Evolutionary conservation across 1,140 invertebrate species (phyloP).

Genomic region (Drosophila sp.): DNA sequence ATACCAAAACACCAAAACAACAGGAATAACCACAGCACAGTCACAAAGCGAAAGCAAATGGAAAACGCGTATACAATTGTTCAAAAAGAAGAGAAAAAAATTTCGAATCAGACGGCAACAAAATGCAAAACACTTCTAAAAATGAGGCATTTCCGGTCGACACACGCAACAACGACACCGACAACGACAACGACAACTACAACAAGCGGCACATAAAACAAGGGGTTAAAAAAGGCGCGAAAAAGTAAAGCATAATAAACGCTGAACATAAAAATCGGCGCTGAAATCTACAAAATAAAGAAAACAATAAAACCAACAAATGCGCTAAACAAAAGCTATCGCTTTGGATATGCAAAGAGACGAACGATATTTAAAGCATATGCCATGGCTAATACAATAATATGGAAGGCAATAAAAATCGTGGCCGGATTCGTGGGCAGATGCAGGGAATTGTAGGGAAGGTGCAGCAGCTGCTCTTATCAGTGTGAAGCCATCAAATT

Average conservation of each 20-base stretch:
- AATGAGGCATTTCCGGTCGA: conserved; percentile 80
- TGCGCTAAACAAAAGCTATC: conserved; percentile 20
- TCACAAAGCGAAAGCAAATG: conserved; percentile 12
- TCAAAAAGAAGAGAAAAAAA: conserved; percentile 24
- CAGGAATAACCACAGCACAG: conserved; percentile 7
- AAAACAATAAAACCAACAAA: not conserved
- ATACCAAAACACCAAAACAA: conserved; percentile 38
- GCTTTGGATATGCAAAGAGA: conserved; percentile 31
- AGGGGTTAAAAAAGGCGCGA: conserved; percentile 77
- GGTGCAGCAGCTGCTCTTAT: conserved; percentile 73
- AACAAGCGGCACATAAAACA: conserved; percentile 30
- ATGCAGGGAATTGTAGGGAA: conserved; percentile 34
- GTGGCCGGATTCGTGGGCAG: conserved; percentile 35
- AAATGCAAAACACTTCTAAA: conserved; percentile 81
- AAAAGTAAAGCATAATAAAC: conserved; percentile 75
- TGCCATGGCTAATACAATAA: conserved; percentile 77
- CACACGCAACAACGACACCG: conserved; percentile 46
- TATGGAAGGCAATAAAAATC: conserved; percentile 78
- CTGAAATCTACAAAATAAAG: conserved; percentile 62
- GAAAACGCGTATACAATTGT: conserved; percentile 46
- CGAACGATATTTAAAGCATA: conserved; percentile 67
- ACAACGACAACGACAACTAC: not conserved
- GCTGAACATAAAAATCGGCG: conserved; percentile 73
- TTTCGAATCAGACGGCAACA: conserved; percentile 59
- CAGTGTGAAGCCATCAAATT: conserved; percentile 81